Percentiles rank a stretch among this genome's conserved stretches.
phyloP scores from a whole-genome alignment of 2,113 vertebrate species.

The Cryptoleucopteryx plumbea region DNA sequence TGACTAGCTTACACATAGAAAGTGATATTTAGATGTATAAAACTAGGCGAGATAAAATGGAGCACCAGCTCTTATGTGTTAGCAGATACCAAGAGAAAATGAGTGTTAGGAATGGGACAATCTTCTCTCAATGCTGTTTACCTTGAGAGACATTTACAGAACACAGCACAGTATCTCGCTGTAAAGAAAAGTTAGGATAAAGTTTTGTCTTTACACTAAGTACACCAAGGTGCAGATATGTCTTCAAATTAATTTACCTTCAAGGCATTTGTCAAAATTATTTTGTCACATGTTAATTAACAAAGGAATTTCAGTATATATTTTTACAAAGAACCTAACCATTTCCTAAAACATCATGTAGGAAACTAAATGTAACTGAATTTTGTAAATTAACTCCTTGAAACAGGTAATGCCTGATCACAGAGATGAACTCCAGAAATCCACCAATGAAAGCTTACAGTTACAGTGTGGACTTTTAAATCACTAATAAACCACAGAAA shows the following conservation, averaged over 20 bases:
- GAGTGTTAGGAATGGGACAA: neutral
- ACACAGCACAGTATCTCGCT: rapidly evolving
- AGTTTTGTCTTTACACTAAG: neutral
- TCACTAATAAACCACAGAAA: neutral
- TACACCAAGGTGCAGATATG: neutral
- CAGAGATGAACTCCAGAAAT: neutral
- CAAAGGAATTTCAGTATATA: neutral
- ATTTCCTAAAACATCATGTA: neutral
- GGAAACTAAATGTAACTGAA: neutral
- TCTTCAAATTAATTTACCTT: neutral
- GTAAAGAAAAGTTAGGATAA: neutral
- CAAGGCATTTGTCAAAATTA: neutral
- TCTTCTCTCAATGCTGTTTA: neutral
- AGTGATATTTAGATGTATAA: neutral
- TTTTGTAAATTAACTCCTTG: neutral
- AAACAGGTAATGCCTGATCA: neutral
- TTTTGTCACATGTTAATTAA: neutral
- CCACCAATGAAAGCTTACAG: neutral
- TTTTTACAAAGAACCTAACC: neutral
- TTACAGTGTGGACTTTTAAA: neutral
- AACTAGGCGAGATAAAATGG: neutral
- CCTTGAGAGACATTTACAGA: neutral
- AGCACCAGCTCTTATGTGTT: neutral
- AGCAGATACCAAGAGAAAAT: neutral
- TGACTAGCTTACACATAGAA: neutral